These are phyloP conservation scores for Drosophila fungiperda DNA, from an alignment of 2,888 invertebrate genomes.

Conservation along the genomic window DNA sequence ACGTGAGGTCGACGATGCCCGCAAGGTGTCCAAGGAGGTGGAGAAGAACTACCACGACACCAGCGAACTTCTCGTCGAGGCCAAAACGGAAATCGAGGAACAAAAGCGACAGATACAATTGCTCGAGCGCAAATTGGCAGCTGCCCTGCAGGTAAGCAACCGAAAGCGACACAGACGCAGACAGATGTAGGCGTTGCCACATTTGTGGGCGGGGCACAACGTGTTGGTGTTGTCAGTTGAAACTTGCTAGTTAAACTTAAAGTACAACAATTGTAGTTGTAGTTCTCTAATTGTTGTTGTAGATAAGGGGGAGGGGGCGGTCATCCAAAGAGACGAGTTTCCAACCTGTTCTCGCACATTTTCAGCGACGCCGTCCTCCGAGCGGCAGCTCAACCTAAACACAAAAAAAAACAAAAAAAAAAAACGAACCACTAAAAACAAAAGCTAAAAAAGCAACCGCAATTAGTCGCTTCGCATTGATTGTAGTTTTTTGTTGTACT, in stretches of 20 bases:
- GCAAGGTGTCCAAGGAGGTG: slow-evolving; percentile 91
- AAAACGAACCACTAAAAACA: slow-evolving; percentile 33
- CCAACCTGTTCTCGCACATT: slow-evolving; percentile 61
- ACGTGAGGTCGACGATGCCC: slow-evolving; percentile 90
- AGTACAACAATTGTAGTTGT: slow-evolving; percentile 3
- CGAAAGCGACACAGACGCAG: neutral
- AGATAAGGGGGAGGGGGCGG: slow-evolving; percentile 16
- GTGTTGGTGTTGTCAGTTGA: slow-evolving; percentile 71
- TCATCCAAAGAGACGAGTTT: slow-evolving; percentile 28
- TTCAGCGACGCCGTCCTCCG: slow-evolving; percentile 55
- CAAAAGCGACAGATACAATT: slow-evolving; percentile 91
- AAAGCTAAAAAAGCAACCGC: slow-evolving; percentile 61
- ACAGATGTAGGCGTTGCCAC: slow-evolving; percentile 7
- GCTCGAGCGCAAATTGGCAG: slow-evolving; percentile 91
- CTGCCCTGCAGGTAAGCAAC: slow-evolving; percentile 87
- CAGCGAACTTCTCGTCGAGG: slow-evolving; percentile 91
- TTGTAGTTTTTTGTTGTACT: slow-evolving; percentile 19
- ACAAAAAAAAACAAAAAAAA: slow-evolving; percentile 30
- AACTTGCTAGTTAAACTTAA: slow-evolving; percentile 29
- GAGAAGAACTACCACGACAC: slow-evolving; percentile 92
- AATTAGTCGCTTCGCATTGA: slow-evolving; percentile 63
- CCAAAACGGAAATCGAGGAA: slow-evolving; percentile 92
- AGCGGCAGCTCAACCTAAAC: slow-evolving; percentile 52
- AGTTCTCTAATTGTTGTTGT: slow-evolving; percentile 7
- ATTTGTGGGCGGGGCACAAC: slow-evolving; percentile 26